Base-by-base conservation (phyloP, 2,888 invertebrate species). In the Deladenus siricidicola region DNA sequence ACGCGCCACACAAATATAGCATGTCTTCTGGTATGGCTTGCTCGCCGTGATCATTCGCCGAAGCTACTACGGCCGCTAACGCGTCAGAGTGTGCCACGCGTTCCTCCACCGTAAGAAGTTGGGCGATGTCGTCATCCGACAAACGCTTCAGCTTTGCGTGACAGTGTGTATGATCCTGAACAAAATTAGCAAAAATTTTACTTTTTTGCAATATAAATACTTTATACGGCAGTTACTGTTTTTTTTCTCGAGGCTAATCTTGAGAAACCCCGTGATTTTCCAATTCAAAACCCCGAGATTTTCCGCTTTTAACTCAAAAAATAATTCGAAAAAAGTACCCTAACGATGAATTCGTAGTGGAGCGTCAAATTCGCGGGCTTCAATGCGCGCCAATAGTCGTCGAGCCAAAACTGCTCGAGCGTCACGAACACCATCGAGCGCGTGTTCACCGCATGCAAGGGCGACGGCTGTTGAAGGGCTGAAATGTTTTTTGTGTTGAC, bases 361-460 rank as follows among this genome's bases (percentile, higher is more conserved):
- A 76, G 68, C 19, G 68, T 69, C 47, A 76, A 62, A 53, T 76
- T 73, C 29, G 65, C 60, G 34, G 74, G 57, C 42, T 67, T 63
- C 47, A 76, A 60, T 23, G 65, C 65, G 49, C 64, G 65, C 76
- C 76, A 76, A 54, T 76, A 76, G 23, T 71, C 71, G 57, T 73
- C 72, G 43, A 67, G 58, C 76, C 76, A 76, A 66, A 77, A 76
- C 28, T 70, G 69, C 56, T 76, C 73, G n/a, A 76, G 65, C 1
- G 73, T 76, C 8, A 74, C 73, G 3, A 75, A 61, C 23, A 75
- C 63, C 8, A 65, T 64, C 8, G 61, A 17, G 4, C 10, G 1
- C 6, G 69, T 69, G 53, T 73, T 70, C 8, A 67, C 65, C 14
- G 74, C 74, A n/a, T n/a, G n/a, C 21, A 67, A 43, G 19, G 74